phyloP scores from a whole-genome alignment of 2,797 vertebrate genomes.

The Premnoplex brunnescens region DNA sequence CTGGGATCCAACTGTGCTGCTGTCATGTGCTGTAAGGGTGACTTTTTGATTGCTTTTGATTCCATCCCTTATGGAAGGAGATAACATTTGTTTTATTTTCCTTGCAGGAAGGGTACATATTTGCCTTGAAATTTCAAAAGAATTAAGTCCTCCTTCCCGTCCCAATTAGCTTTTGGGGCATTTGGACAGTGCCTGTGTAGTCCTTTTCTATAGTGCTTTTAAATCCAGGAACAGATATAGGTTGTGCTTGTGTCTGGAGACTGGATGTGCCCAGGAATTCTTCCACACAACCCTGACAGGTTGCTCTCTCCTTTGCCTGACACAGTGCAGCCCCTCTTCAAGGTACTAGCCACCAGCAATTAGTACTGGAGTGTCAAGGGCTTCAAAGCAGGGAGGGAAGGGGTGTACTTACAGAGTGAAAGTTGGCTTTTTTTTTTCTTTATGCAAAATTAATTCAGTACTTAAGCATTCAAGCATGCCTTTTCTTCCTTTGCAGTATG shows the following conservation, averaged over 20 bases:
- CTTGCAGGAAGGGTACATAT: not conserved
- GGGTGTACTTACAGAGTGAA: not conserved
- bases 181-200: not conserved
- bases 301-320: not conserved
- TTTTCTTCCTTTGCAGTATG: not conserved
- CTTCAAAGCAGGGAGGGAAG: not conserved
- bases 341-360: not conserved
- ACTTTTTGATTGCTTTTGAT: slow-evolving; percentile 12
- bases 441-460: slow-evolving; percentile 32
- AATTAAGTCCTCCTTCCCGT: not conserved
- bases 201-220: not conserved
- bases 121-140: slow-evolving; percentile 15
- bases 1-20: not conserved
- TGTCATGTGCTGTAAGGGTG: not conserved
- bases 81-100: slow-evolving; percentile 17
- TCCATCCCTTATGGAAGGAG: not conserved
- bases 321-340: not conserved
- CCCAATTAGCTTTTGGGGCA: not conserved
- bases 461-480: not conserved
- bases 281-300: not conserved
- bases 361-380: not conserved
- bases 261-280: not conserved
- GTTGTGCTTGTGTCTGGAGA: not conserved
- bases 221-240: not conserved
- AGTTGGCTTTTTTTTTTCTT: not conserved